Evolutionary conservation across 2,888 invertebrate genomes (phyloP), one percentile per base, ranked within the genome.

Genomic region (Apodemia hepburni): DNA sequence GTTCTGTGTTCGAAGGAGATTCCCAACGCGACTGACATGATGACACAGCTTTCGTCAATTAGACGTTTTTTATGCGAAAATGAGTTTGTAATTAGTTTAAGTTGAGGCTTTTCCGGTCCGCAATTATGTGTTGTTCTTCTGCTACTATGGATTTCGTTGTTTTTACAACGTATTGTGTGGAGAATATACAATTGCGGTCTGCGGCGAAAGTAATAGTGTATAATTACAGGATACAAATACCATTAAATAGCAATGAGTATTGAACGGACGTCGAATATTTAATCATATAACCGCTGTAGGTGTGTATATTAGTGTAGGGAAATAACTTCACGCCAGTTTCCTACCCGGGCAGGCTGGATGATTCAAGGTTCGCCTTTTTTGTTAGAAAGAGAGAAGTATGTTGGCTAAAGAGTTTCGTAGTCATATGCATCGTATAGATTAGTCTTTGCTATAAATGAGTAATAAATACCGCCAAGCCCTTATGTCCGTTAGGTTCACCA

Each of bases 31-130:
- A 75, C 72, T 76, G 76, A 76, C 77, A 78, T 81, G 82, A 84
- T 83, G 77, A 77, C 79, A 79, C 72, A 76, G 78, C 73, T 82
- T 83, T 83, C 78, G 78, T 81, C 78, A 73, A 76, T 73, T 71
- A 70, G 68, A 62, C 62, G 68, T 73, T 80, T 83, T 45, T 82
- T 79, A 72, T 73, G 73, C 70, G 72, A 73, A 79, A 76, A 77
- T 76, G 66, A 73, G 75, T 73, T 79, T 75, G 71, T 77, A 79
- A 84, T 81, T 79, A 78, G 75, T 69, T 72, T 75, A 73, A 79
- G 71, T 70, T 73, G 76, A 79, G 85, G 82, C 83, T 85, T 89
- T 87, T 87, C 86, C 85, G 80, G 77, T 73, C 68, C 66, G 67
- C 72, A 69, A 70, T 72, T 69, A 67, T 70, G 65, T 65, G 65